A percentile compares a stretch with the other conserved stretches of the same genome.
Evolutionary conservation across 2,113 vertebrate genomes (phyloP).

Genomic region (Lonchura striata): DNA sequence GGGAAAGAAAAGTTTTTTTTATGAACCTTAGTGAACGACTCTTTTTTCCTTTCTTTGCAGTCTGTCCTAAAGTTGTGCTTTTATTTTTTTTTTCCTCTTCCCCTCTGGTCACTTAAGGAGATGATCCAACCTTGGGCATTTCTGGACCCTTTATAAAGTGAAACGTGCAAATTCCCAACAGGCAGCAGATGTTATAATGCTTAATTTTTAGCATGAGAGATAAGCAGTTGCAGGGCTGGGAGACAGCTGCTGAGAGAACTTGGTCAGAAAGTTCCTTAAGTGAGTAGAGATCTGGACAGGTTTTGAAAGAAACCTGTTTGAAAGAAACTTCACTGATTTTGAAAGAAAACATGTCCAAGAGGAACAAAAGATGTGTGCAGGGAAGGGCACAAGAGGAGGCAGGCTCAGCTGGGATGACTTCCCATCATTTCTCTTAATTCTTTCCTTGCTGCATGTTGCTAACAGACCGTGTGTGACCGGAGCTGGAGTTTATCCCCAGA

Average conservation of each 20-base stretch:
- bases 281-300: neutral
- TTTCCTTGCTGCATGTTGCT: neutral
- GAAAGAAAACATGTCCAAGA: neutral
- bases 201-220: neutral
- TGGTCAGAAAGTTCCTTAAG: neutral
- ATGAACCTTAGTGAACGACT: neutral
- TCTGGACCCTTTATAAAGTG: neutral
- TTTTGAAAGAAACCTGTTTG: no score
- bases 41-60: neutral
- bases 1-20: neutral
- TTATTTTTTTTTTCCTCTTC: neutral
- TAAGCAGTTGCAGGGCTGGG: neutral
- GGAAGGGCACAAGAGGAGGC: neutral
- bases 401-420: neutral
- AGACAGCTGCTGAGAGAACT: neutral
- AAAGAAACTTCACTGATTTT: no score
- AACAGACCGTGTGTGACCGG: rapidly evolving
- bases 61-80: neutral
- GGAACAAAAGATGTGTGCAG: neutral
- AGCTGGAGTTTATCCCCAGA: neutral
- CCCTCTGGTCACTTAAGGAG: neutral
- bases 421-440: neutral
- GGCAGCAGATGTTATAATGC: neutral
- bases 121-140: neutral
- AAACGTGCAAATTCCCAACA: neutral